Evolutionary conservation across 64 coral and sea anemone genomes (phyloP).

Genomic region (Dendronephthya gigantea): DNA sequence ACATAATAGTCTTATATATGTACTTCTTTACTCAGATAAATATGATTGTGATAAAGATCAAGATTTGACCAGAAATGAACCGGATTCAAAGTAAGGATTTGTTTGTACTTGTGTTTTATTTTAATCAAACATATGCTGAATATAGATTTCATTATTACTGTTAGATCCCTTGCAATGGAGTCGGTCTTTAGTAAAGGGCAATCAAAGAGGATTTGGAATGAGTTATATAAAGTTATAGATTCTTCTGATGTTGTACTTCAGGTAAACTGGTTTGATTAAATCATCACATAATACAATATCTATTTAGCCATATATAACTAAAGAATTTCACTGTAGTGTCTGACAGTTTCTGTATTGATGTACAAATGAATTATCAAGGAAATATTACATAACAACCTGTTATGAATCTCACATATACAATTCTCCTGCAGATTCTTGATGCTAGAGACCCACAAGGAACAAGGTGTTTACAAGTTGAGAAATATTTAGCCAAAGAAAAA

Average conservation of each 20-base stretch:
- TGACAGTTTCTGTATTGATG: too few relatives aligned
- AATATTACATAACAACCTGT: too few relatives aligned
- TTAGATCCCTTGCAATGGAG: constrained; percentile 53
- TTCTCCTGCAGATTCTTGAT: constrained; percentile 67
- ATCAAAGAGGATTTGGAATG: constrained; percentile 99
- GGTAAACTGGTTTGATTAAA: too few relatives aligned
- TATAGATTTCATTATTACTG: not conserved
- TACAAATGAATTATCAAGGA: too few relatives aligned
- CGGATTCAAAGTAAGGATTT: constrained; percentile 50
- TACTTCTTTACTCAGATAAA: constrained; percentile 28
- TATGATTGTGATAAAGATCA: constrained; percentile 76
- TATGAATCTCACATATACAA: too few relatives aligned
- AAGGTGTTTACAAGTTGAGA: constrained; percentile 77
- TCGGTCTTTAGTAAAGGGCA: constrained; percentile 81
- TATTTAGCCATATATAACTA: too few relatives aligned
- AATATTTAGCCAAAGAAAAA: constrained; percentile 93
- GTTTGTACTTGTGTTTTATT: too few relatives aligned
- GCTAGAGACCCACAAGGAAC: constrained; percentile 87
- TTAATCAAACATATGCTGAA: too few relatives aligned
- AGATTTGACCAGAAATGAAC: constrained; percentile 56
- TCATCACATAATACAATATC: too few relatives aligned
- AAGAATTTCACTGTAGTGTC: too few relatives aligned
- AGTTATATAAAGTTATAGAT: constrained; percentile 97
- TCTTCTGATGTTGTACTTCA: constrained; percentile 93
- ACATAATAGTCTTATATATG: not conserved